Evolutionary conservation across 2,888 invertebrate species (phyloP).

Genomic region (Lithophane semibrunnea): DNA sequence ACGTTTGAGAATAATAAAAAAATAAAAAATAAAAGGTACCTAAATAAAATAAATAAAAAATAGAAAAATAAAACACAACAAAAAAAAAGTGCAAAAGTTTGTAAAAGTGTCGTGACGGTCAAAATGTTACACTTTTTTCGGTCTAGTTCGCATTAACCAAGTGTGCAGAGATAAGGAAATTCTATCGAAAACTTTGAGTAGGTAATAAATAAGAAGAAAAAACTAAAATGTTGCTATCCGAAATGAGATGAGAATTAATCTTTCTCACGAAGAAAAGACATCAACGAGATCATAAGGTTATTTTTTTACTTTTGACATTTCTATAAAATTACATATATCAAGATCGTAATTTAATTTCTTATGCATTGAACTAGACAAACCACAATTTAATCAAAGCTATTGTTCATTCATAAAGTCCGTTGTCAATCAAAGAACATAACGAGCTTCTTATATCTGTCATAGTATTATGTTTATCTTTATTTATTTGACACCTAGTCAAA

Average conservation of each 20-base stretch:
- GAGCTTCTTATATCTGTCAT: constrained; percentile 42
- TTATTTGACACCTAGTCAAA: constrained; percentile 41
- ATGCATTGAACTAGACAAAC: constrained; percentile 12
- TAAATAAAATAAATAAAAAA: no score
- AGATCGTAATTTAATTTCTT: neutral
- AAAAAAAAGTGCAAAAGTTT: no score
- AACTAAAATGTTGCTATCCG: no score
- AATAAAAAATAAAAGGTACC: no score
- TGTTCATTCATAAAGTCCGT: constrained; percentile 23
- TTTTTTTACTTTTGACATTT: neutral
- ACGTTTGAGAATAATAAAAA: no score
- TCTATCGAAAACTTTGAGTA: neutral
- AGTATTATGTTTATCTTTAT: constrained; percentile 46
- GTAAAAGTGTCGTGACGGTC: no score
- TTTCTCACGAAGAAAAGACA: constrained; percentile 46
- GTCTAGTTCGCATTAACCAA: no score
- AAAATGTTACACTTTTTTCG: no score
- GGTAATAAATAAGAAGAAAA: neutral
- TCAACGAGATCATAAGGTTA: constrained; percentile 28
- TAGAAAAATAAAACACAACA: no score
- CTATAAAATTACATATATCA: neutral
- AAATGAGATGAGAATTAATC: constrained; percentile 19
- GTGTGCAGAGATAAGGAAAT: no score
- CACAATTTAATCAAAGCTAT: constrained; percentile 45
- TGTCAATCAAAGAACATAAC: constrained; percentile 54